A percentile compares a stretch with the other conserved stretches of the same genome.
These are phyloP conservation scores for Motacilla alba DNA, from an alignment of 2,113 vertebrate genomes.

Conservation along the genomic window DNA sequence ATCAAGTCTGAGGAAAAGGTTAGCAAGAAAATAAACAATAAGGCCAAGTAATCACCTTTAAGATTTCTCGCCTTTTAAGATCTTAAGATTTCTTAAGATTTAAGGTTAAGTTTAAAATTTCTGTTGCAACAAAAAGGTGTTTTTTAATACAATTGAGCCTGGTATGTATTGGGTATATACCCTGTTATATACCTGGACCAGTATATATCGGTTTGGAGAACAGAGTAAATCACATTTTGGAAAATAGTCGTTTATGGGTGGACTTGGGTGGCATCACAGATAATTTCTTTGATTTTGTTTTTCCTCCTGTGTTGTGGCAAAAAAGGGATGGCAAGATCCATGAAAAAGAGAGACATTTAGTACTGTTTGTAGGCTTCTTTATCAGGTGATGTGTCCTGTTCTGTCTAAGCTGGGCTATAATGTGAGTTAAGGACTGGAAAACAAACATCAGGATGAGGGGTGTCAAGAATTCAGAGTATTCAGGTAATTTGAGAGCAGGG, in stretches of 20 bases:
- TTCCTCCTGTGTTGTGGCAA: not conserved
- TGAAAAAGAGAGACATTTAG: not conserved
- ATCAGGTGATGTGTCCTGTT: not conserved
- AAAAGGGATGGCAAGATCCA: not conserved
- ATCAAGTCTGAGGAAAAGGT: not conserved
- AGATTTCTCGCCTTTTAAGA: not conserved
- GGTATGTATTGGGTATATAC: no score
- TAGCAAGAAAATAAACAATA: not conserved
- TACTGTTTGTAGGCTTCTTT: not conserved
- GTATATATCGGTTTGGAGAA: not conserved
- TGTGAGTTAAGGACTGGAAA: not conserved
- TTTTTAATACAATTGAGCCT: not conserved
- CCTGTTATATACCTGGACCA: not conserved
- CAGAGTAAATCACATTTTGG: not conserved
- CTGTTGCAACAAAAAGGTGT: not conserved
- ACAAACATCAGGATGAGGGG: not conserved
- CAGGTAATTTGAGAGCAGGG: not conserved
- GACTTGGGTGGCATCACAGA: not conserved
- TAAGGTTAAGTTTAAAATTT: not conserved
- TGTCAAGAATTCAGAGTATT: not conserved
- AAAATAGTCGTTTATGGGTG: not conserved
- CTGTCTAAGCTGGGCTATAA: not conserved
- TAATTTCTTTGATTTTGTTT: not conserved
- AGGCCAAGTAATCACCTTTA: not conserved
- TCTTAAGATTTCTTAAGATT: not conserved